A percentile compares a stretch with the other conserved stretches of the same genome.
Evolutionary conservation across 2,113 vertebrate genomes (phyloP).

Genomic region (Mohoua ochrocephala): DNA sequence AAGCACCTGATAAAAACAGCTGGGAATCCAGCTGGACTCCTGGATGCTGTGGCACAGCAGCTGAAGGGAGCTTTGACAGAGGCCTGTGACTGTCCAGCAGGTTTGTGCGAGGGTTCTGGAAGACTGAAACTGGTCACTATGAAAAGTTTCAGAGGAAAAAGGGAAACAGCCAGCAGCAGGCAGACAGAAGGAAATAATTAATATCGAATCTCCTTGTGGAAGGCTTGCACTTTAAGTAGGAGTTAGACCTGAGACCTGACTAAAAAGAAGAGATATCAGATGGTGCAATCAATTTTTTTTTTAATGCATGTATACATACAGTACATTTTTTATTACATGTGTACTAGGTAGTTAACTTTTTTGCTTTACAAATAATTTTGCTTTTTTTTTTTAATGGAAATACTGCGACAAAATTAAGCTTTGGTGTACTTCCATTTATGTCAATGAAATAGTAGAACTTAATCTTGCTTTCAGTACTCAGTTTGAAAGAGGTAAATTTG

Average conservation of each 20-base stretch:
- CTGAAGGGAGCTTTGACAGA: background rate
- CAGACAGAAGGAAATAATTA: background rate
- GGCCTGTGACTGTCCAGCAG: background rate
- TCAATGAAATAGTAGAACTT: background rate
- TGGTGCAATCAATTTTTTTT: background rate
- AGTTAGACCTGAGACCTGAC: background rate
- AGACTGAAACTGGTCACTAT: background rate
- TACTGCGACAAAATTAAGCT: background rate
- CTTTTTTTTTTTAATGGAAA: background rate
- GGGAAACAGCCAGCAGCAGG: background rate
- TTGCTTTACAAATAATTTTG: background rate
- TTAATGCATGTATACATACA: background rate
- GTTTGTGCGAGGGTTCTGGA: fast-evolving
- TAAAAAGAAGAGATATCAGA: background rate
- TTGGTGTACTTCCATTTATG: background rate
- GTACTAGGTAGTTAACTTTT: background rate
- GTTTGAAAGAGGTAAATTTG: background rate
- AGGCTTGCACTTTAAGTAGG: background rate
- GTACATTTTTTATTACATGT: background rate
- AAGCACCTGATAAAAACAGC: background rate
- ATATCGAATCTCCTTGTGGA: background rate
- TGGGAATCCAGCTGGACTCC: too few relatives aligned
- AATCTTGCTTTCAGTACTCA: background rate
- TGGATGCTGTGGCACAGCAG: background rate
- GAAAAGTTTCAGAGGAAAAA: background rate